Base-by-base conservation (phyloP, 30 jellyfish, hydroid and myxozoan species). In the Mastigias papua region DNA sequence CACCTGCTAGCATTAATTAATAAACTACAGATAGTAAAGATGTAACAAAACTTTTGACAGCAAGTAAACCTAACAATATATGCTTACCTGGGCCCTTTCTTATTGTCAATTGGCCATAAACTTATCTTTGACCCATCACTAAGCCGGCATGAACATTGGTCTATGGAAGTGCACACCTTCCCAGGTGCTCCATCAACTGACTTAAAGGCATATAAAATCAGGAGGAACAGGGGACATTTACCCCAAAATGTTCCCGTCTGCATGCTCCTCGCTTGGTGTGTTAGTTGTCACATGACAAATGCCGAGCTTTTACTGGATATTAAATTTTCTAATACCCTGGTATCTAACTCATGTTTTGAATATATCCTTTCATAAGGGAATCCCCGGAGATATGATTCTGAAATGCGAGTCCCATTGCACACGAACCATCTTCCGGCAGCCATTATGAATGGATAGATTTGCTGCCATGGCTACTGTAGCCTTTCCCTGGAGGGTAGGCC, bases 111-210 rank as follows among this genome's bases (percentile, higher is more conserved):
- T 6, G 74, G 74, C 74, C 74, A 63, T 26, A 63, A 63, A 26
- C 42, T 27, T 63, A 63, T 63, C 74, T 22, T 63, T 27, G 74
- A 63, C 1, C 74, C 74, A 25, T 63, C 74, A 27, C 26, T 23
- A 7, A 63, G 60, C 62, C 32, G 34, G 62, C 81, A 69, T 28
- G 81, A 69, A 33, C 81, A 69, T 48, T 69, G 64, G 62, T 69
- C 64, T 1, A 10, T 35, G 81, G 21, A 61, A 31, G 37, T 19
- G 13, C 81, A 31, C 7, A 1, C 31, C 29, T 69, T 33, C 63
- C 13, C 62, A 9, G 81, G n/a, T 28, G 60, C 35, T 20, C 74
- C 74, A 63, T 5, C 4, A 26, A 25, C 74, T 20, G 46, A 13
- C 19, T 2, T 7, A 63, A 25, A 7, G 9, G 46, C 20, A 21